A percentile compares a stretch with the other conserved stretches of the same genome.
Conservation (phyloP, 2,113 vertebrate genomes). For the Nibea coibor region DNA sequence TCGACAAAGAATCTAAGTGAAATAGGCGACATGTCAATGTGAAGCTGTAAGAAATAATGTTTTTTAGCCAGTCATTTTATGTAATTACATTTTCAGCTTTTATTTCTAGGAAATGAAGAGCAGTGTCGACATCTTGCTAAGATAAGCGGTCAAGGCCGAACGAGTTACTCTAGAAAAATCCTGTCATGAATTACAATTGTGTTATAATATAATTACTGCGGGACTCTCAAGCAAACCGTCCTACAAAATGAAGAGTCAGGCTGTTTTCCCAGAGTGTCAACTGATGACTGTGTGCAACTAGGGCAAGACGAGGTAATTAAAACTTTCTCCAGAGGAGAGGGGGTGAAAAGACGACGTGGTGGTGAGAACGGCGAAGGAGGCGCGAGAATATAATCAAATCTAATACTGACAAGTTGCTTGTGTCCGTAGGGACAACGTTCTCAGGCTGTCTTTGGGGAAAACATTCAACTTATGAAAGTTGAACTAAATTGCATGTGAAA, state of each 20-base stretch:
- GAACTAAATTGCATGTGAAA: background rate
- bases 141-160: background rate
- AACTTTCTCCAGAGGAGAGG: background rate
- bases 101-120: background rate
- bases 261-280: constrained; percentile 26
- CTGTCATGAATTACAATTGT: background rate
- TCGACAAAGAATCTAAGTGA: background rate
- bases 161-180: background rate
- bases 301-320: background rate
- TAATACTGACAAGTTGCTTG: background rate
- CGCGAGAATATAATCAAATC: constrained; percentile 11
- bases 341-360: constrained; percentile 6
- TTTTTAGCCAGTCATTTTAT: background rate
- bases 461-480: background rate
- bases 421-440: constrained; percentile 19
- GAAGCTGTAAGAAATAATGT: background rate
- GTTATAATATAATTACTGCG: background rate
- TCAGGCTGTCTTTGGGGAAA: background rate
- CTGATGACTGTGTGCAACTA: constrained; percentile 22
- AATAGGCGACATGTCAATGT: background rate
- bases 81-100: background rate
- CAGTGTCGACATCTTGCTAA: background rate
- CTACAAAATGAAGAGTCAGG: constrained; percentile 16
- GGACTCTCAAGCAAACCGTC: background rate
- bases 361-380: background rate